Evolutionary conservation across 1,140 invertebrate species (phyloP).

Genomic region (Apocrypta bakeri): DNA sequence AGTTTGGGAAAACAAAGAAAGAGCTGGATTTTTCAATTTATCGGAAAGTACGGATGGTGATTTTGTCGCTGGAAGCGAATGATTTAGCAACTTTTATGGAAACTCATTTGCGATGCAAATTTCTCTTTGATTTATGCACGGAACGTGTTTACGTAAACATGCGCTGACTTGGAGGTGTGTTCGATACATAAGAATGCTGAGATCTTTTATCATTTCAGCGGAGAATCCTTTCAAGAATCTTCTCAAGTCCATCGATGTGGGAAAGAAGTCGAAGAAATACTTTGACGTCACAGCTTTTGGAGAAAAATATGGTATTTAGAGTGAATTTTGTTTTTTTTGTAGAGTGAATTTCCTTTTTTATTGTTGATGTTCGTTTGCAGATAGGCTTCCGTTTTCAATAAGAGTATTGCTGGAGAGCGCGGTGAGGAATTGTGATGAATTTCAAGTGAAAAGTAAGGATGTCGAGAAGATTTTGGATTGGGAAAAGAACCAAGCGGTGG

Average conservation of each 20-base stretch:
- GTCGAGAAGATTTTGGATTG: slow-evolving; percentile 95
- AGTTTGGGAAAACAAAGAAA: too few relatives aligned
- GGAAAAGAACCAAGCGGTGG: slow-evolving; percentile 83
- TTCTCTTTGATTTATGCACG: slow-evolving; percentile 34
- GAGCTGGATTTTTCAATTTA: too few relatives aligned
- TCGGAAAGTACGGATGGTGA: neutral
- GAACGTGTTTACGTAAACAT: neutral
- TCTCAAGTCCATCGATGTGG: slow-evolving; percentile 80
- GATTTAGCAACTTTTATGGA: slow-evolving; percentile 7
- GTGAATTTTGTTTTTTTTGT: neutral
- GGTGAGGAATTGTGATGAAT: slow-evolving; percentile 96
- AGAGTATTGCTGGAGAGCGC: slow-evolving; percentile 95
- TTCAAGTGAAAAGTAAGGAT: slow-evolving; percentile 90
- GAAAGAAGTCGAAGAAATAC: slow-evolving; percentile 82
- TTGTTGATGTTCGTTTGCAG: too few relatives aligned
- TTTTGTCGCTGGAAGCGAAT: neutral
- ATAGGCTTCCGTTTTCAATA: slow-evolving; percentile 93
- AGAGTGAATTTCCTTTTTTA: slow-evolving; percentile 36
- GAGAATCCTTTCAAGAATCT: slow-evolving; percentile 83
- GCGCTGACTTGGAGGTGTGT: slow-evolving; percentile 2
- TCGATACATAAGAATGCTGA: slow-evolving; percentile 29
- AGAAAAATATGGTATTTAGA: slow-evolving; percentile 85
- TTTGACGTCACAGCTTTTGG: slow-evolving; percentile 83
- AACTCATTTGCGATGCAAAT: slow-evolving; percentile 34
- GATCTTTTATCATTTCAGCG: slow-evolving; percentile 70